Evolutionary conservation across 2,797 vertebrate genomes (phyloP), one percentile per base, ranked within the genome.

Genomic region (Tolypeutes matacus): DNA sequence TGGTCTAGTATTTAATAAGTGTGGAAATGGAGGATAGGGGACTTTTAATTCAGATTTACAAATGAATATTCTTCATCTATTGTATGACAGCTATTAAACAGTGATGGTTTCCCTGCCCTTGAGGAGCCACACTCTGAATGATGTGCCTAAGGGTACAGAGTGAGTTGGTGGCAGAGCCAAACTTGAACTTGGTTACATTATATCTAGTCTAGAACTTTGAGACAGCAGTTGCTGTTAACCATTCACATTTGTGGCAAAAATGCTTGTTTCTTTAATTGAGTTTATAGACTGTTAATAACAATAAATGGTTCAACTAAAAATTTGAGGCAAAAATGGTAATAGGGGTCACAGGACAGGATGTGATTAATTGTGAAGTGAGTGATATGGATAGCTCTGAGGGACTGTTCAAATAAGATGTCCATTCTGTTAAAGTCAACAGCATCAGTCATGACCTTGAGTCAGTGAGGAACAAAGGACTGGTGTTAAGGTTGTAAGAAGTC

Each of bases 251-350:
- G 3, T 67, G 36, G 42, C 77, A 42, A 89, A 88, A 93, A 69
- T 39, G 25, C 4, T 2, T 89, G 34, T 95, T 86, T 56, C 39
- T 49, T 83, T 64, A 60, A 25, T 72, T 77, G 58, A 88, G 29
- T 81, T 85, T 42, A 86, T 46, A 12, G 11, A 14, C 85, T 76
- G 46, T 85, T 86, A 58, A 42, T 84, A 92, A 82, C 31, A 82
- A 25, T 42, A 60, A 72, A 80, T 11, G 81, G 39, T 86, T 86
- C 85, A 78, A 27, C 31, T 87, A 75, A 75, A 95, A 89, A 77
- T 73, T 86, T 39, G 65, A 53, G 72, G 58, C 21, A 13, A 31
- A n/a, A 27, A n/a, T 65, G 36, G 42, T n/a, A 76, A 75, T 15
- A 85, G 67, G 8, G 46, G 5, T 51, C 62, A 51, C 8, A 46